phyloP scores from a whole-genome alignment of 2,797 vertebrate species.

The Eulemur mongoz region DNA sequence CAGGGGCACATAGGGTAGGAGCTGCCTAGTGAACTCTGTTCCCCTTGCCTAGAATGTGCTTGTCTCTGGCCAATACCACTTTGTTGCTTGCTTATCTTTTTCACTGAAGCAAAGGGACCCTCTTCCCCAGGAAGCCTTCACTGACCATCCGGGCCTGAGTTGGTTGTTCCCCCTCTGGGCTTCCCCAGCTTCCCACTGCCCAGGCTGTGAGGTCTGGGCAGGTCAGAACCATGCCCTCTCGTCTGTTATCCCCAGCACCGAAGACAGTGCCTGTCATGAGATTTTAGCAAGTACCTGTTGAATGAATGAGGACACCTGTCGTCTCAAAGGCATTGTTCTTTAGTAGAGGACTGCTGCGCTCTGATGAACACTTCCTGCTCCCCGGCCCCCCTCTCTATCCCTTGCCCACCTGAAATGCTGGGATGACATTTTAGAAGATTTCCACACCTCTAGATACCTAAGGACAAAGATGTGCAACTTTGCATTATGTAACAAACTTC shows the following conservation, averaged over 20 bases:
- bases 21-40: neutral
- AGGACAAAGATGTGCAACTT: neutral
- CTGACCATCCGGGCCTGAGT: neutral
- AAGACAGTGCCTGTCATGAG: neutral
- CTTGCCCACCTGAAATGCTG: neutral
- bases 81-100: neutral
- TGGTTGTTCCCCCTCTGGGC: neutral
- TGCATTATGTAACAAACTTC: neutral
- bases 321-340: neutral
- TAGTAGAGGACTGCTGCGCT: neutral
- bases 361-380: fast-evolving
- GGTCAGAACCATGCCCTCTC: neutral
- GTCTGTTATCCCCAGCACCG: neutral
- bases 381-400: neutral
- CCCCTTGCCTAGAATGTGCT: neutral
- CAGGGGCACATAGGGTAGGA: neutral
- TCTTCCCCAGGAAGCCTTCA: neutral
- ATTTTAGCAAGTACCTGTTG: neutral
- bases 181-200: neutral
- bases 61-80: neutral
- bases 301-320: neutral
- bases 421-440: neutral
- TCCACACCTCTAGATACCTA: neutral
- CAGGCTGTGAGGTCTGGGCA: neutral
- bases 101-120: neutral